phyloP scores from a whole-genome alignment of 2,113 vertebrate species.

The Drymodes brunneopygia region DNA sequence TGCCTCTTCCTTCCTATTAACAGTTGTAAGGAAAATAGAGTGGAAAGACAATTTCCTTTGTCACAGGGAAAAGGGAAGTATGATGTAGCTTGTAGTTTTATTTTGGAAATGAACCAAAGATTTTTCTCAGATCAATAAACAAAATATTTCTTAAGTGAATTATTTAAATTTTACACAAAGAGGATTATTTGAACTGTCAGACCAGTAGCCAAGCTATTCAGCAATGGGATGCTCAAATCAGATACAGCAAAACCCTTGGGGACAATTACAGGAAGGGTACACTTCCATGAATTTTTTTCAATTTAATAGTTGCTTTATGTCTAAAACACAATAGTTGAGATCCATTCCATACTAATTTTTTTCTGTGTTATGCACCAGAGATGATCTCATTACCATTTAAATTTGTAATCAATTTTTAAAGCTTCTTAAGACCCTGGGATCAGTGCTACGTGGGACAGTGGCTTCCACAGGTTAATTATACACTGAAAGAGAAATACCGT shows the following conservation, averaged over 20 bases:
- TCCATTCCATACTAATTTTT: neutral
- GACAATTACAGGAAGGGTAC: neutral
- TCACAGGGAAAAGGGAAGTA: neutral
- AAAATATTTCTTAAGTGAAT: neutral
- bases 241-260: neutral
- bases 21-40: neutral
- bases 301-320: neutral
- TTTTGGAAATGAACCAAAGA: neutral
- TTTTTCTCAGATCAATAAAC: neutral
- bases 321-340: neutral
- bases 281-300: neutral
- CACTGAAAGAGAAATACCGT: neutral
- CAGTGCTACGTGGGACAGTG: neutral
- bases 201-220: neutral
- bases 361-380: neutral
- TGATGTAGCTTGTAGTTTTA: rapidly evolving
- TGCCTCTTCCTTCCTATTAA: neutral
- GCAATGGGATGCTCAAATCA: neutral
- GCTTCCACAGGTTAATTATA: slow-evolving; percentile 13
- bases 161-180: neutral
- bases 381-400: neutral
- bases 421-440: slow-evolving; percentile 15
- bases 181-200: neutral
- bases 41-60: neutral
- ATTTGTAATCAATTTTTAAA: slow-evolving; percentile 41